Conservation (phyloP, 2,888 invertebrate species). For the Dromius quadrimaculatus region DNA sequence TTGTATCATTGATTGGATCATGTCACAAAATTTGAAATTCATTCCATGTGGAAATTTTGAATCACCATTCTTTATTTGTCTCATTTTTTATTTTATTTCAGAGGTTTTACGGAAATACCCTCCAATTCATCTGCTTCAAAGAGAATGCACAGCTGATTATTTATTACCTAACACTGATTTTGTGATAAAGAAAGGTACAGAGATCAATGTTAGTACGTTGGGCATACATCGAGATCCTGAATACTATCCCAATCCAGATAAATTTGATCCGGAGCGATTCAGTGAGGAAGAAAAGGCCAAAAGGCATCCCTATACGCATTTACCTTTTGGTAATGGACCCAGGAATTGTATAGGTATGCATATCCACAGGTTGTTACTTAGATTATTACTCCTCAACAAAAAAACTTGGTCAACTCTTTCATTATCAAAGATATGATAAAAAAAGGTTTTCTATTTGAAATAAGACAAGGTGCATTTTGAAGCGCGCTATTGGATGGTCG, state of each 20-base stretch:
- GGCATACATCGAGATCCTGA: background rate
- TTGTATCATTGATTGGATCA: background rate
- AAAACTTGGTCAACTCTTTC: too few relatives aligned
- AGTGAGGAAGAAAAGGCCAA: background rate
- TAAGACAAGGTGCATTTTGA: too few relatives aligned
- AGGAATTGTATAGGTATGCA: constrained; percentile 11
- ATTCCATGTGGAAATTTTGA: background rate
- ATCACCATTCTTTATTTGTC: background rate
- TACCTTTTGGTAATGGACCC: constrained; percentile 1
- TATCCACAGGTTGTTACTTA: too few relatives aligned
- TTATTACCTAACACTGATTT: background rate
- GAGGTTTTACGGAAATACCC: constrained; percentile 1
- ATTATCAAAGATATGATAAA: too few relatives aligned
- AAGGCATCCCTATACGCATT: background rate
- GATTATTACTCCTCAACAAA: too few relatives aligned
- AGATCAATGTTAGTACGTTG: background rate
- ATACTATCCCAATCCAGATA: constrained; percentile 2
- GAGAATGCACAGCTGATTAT: constrained; percentile 5
- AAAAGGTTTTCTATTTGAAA: too few relatives aligned
- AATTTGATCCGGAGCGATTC: constrained; percentile 16
- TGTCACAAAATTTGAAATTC: background rate
- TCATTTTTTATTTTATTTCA: background rate
- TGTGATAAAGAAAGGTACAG: background rate
- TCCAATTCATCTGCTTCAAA: background rate
- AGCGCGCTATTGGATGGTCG: too few relatives aligned